phyloP scores from a whole-genome alignment of 1,140 invertebrate genomes.

The Asobara japonica region DNA sequence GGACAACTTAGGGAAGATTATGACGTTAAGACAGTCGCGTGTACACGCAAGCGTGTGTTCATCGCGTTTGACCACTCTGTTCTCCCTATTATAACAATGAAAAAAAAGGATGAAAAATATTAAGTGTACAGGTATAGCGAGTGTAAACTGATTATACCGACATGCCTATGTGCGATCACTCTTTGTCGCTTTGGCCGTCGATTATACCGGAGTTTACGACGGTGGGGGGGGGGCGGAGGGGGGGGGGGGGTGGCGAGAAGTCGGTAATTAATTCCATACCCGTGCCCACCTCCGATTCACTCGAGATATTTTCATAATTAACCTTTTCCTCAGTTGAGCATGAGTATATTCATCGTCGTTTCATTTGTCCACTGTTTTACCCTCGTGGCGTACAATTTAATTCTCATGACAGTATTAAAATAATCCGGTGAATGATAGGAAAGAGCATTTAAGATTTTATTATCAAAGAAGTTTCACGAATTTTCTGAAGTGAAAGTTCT shows the following conservation, averaged over 20 bases:
- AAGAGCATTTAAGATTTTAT: background rate
- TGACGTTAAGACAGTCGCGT: slow-evolving; percentile 24
- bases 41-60: slow-evolving; percentile 28
- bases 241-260: too few relatives aligned
- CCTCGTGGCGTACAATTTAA: background rate
- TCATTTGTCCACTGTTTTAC: background rate
- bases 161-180: slow-evolving; percentile 33
- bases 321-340: background rate
- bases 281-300: slow-evolving; percentile 2
- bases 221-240: too few relatives aligned
- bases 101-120: slow-evolving; percentile 15
- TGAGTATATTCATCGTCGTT: slow-evolving; percentile 2
- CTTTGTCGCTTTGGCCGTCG: slow-evolving; percentile 24
- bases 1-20: slow-evolving; percentile 11
- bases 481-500: too few relatives aligned
- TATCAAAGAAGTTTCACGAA: too few relatives aligned
- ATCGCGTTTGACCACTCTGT: background rate
- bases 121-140: background rate
- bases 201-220: slow-evolving; percentile 6
- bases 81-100: background rate
- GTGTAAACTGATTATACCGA: slow-evolving; percentile 27
- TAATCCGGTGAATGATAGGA: background rate
- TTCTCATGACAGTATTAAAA: background rate
- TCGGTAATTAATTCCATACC: background rate
- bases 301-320: slow-evolving; percentile 4